Percentiles rank a stretch among this genome's conserved stretches.
phyloP scores from a whole-genome alignment of 2,113 vertebrate genomes.

The Chauna torquata region DNA sequence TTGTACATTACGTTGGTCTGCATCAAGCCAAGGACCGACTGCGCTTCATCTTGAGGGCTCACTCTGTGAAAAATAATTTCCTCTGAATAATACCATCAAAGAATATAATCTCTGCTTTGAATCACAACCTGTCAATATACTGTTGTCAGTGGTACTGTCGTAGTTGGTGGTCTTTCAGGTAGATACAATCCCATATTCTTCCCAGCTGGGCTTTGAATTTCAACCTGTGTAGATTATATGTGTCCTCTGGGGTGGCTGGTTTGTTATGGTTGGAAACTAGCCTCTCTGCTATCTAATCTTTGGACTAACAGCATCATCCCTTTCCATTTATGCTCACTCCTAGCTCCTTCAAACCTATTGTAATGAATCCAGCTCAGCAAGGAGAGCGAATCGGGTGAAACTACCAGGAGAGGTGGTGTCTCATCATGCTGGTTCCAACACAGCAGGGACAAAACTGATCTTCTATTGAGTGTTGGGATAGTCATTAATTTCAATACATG shows the following conservation, averaged over 20 bases:
- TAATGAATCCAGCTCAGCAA: not conserved
- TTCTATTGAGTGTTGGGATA: not conserved
- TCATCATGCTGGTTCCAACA: not conserved
- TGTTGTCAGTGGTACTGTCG: not conserved
- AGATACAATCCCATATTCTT: not conserved
- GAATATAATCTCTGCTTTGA: not conserved
- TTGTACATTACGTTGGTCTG: not conserved
- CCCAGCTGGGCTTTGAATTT: not conserved
- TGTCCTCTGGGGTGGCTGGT: not conserved
- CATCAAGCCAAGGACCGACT: not conserved
- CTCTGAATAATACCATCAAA: not conserved
- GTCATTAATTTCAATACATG: not conserved
- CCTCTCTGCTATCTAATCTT: not conserved
- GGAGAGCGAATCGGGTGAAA: not conserved
- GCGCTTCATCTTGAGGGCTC: not conserved
- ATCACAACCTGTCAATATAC: not conserved
- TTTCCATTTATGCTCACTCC: not conserved
- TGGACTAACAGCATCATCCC: not conserved
- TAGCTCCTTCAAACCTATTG: not conserved
- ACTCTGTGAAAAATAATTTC: not conserved
- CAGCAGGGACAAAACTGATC: not conserved
- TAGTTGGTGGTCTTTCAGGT: not conserved
- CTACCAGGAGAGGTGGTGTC: not conserved
- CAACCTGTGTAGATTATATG: not conserved
- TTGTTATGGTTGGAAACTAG: not conserved